A percentile compares a stretch with the other conserved stretches of the same genome.
These are phyloP conservation scores for Lycopodina hypogea DNA, from an alignment of 37 sponge, comb jelly and placozoan genomes.

Conservation along the genomic window DNA sequence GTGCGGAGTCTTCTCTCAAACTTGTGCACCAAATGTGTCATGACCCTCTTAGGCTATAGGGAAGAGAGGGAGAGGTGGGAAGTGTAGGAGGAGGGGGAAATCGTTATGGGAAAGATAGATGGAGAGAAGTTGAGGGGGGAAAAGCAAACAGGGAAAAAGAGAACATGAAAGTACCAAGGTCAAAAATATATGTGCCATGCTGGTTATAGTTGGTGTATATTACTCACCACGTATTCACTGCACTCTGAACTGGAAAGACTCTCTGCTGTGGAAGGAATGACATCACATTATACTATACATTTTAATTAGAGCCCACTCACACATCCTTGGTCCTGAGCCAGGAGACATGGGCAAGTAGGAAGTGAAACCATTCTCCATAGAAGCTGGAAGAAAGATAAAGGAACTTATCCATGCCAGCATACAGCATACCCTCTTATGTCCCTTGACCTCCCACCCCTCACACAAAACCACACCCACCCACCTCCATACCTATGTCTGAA, in stretches of 20 bases:
- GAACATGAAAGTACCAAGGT: background rate
- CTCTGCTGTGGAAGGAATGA: background rate
- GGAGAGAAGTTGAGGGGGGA: background rate
- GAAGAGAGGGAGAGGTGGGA: background rate
- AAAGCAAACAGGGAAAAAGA: background rate
- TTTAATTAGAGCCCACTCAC: background rate
- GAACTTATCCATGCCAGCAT: background rate
- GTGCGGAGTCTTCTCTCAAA: slow-evolving; percentile 44
- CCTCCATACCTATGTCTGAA: background rate
- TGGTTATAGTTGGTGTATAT: too few relatives aligned
- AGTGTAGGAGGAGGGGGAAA: background rate
- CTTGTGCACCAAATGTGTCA: slow-evolving; percentile 53
- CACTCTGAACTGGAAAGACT: background rate
- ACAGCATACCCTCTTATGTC: too few relatives aligned
- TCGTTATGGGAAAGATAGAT: background rate
- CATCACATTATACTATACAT: background rate
- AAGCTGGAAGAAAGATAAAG: background rate
- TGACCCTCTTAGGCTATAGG: slow-evolving; percentile 37
- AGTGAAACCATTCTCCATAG: background rate
- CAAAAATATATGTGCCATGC: background rate
- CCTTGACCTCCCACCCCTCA: background rate
- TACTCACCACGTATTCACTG: slow-evolving; percentile 1
- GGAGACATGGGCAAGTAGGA: background rate
- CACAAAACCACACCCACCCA: background rate
- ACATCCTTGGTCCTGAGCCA: slow-evolving; percentile 1